These are phyloP conservation scores for Cydia pomonella DNA, from an alignment of 1,140 invertebrate species.

Conservation along the genomic window DNA sequence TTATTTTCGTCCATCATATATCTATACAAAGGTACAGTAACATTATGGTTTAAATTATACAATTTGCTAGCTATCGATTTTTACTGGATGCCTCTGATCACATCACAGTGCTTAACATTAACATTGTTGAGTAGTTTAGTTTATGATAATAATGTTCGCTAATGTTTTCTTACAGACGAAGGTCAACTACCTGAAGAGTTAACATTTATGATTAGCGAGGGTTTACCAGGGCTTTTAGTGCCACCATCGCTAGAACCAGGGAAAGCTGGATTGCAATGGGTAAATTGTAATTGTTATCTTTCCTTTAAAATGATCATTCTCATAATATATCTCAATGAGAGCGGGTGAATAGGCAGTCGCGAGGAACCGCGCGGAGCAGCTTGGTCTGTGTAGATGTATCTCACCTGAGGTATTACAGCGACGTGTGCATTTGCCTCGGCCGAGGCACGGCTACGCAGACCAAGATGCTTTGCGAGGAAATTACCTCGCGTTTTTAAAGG, in stretches of 20 bases:
- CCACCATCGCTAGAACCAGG: slow-evolving; percentile 67
- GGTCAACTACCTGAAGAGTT: slow-evolving; percentile 61
- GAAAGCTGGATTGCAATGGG: slow-evolving; percentile 70
- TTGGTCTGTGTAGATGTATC: background rate
- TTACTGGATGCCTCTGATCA: too few relatives aligned
- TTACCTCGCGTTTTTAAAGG: too few relatives aligned
- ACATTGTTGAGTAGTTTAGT: too few relatives aligned
- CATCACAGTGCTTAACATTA: too few relatives aligned
- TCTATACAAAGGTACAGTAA: slow-evolving; percentile 68
- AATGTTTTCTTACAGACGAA: slow-evolving; percentile 57
- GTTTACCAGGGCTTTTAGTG: slow-evolving; percentile 63
- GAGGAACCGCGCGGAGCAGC: too few relatives aligned
- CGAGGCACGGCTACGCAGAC: too few relatives aligned
- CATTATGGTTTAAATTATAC: background rate
- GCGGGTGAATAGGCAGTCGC: too few relatives aligned
- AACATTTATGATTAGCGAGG: slow-evolving; percentile 57
- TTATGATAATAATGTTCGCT: too few relatives aligned
- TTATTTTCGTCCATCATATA: slow-evolving; percentile 68
- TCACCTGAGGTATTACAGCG: background rate
- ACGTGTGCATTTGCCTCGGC: too few relatives aligned
- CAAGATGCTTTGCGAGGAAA: too few relatives aligned
- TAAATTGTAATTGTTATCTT: slow-evolving; percentile 34
- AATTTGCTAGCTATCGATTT: background rate
- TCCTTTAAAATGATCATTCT: too few relatives aligned
- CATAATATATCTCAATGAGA: too few relatives aligned